phyloP scores from a whole-genome alignment of 2,113 vertebrate species.

The Toxotes jaculatrix region DNA sequence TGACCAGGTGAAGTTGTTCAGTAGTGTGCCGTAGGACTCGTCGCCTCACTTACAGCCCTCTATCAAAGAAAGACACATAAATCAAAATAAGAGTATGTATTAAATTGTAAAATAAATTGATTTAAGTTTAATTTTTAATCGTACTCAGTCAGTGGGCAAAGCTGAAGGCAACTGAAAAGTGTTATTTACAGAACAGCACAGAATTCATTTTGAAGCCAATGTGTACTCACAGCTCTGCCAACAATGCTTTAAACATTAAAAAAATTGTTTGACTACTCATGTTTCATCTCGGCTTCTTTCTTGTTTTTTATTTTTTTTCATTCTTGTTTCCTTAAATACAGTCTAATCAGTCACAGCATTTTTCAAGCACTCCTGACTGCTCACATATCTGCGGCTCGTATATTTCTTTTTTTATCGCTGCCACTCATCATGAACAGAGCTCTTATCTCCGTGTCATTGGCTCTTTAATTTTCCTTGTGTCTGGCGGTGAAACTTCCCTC shows the following conservation, averaged over 20 bases:
- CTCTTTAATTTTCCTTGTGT: slow-evolving; percentile 39
- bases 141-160: not conserved
- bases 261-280: not conserved
- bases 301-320: not conserved
- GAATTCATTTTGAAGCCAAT: not conserved
- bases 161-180: not conserved
- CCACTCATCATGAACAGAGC: slow-evolving; percentile 27
- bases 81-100: not conserved
- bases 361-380: slow-evolving; percentile 9
- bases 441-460: slow-evolving; percentile 36
- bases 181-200: not conserved
- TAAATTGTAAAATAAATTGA: not conserved
- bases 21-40: not conserved
- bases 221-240: not conserved
- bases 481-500: slow-evolving; percentile 31
- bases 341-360: slow-evolving; percentile 6
- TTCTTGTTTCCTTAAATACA: slow-evolving; percentile 12
- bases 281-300: slow-evolving; percentile 1
- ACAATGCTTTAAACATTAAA: not conserved
- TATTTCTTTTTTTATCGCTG: slow-evolving; percentile 4
- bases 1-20: not conserved
- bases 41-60: not conserved
- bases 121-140: not conserved
- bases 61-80: not conserved
- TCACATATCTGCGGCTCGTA: slow-evolving; percentile 18